Conservation (phyloP, 2,888 invertebrate genomes). For the Parnassius smintheus region DNA sequence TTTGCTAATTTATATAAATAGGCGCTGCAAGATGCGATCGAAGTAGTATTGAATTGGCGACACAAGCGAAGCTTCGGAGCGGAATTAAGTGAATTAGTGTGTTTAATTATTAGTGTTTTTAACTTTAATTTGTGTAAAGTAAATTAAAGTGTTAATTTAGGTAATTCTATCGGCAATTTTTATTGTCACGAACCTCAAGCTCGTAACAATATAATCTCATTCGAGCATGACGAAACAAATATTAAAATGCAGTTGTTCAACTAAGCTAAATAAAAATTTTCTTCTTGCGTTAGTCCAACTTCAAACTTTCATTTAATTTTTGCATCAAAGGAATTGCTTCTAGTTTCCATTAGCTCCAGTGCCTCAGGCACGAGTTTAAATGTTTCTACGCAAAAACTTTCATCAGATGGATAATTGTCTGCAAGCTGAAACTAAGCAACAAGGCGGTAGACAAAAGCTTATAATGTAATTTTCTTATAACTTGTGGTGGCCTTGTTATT, state of each 20-base stretch:
- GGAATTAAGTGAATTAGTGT: no score
- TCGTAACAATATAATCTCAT: no score
- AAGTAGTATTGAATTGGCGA: no score
- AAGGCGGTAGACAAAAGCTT: neutral
- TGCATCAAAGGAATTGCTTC: constrained; percentile 2
- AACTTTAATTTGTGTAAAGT: no score
- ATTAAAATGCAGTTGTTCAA: neutral
- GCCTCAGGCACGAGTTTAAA: neutral
- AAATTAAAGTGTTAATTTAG: no score
- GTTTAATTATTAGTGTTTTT: no score
- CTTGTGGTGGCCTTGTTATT: constrained; percentile 13
- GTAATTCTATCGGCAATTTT: no score
- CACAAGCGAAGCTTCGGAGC: no score
- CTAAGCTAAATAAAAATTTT: neutral
- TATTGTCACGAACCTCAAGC: no score
- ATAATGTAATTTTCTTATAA: neutral
- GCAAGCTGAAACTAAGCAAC: neutral
- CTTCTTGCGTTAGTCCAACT: neutral
- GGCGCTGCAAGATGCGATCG: no score
- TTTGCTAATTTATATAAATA: no score
- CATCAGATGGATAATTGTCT: constrained; percentile 10
- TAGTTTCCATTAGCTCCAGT: constrained; percentile 4
- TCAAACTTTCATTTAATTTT: neutral
- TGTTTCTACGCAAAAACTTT: constrained; percentile 7
- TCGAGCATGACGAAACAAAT: no score